Base-by-base conservation (phyloP, 2,888 invertebrate species). In the Drosophila anomelani region DNA sequence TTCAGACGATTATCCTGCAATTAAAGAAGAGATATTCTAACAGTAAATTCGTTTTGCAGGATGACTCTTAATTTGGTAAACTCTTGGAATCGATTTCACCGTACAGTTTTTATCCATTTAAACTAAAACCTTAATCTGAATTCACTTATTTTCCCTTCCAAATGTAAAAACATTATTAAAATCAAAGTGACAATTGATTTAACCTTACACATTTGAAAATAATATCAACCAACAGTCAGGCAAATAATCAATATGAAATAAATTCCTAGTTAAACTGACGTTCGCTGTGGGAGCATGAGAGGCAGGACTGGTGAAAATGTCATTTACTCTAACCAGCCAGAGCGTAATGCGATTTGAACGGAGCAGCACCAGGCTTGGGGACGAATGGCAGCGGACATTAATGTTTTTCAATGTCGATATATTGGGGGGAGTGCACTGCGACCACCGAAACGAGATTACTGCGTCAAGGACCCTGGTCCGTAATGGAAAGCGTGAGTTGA, bases 331-430 rank as follows among this genome's bases (percentile, higher is more conserved):
- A 78, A 69, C 66, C 29, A 73, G n/a, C 20, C 68, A 10, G 9
- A 76, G 71, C 49, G 38, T 51, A 44, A 41, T 75, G 10, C 44
- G 47, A 39, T 54, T 56, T 44, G 49, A 41, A 17, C 20, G 55
- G 46, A 20, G 53, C 46, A 29, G 55, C 58, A 59, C n/a, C 32
- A 39, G 10, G 61, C 46, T 26, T 26, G 29, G 68, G 20, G 70
- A 80, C 39, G 59, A 63, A 29, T 38, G 56, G 41, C 56, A 41
- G 17, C 56, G 57, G 43, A 61, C 77, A 12, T 81, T 77, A 9
- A 75, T 83, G 81, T 75, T 62, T 23, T 75, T 85, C 7, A 80
- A 74, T 39, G 62, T 82, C 51, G 82, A 74, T 51, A 53, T 85
- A 17, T 74, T 60, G 29, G 57, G 75, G 26, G 58, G 36, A 46